Evolutionary conservation across 2,888 invertebrate species (phyloP).

Genomic region (Amphipyra tragopoginis): DNA sequence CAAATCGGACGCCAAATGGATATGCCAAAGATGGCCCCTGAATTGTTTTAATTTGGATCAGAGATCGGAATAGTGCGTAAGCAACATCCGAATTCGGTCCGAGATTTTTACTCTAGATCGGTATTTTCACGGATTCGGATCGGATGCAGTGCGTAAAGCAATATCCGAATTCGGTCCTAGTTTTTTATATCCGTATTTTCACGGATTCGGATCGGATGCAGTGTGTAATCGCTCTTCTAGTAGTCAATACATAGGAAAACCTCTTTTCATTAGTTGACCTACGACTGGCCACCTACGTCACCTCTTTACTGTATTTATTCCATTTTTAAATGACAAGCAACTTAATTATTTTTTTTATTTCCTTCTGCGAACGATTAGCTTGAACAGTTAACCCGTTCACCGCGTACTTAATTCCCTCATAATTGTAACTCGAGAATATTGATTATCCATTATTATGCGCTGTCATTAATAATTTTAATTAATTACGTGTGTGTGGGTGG

Average conservation of each 20-base stretch:
- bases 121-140: no score
- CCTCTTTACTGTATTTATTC: slow-evolving; percentile 13
- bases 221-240: no score
- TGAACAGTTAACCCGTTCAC: slow-evolving; percentile 38
- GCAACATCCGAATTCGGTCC: no score
- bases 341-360: slow-evolving; percentile 25
- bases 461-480: slow-evolving; percentile 89
- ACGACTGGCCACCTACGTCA: slow-evolving; percentile 12
- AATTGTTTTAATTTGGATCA: no score
- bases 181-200: no score
- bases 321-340: slow-evolving; percentile 36
- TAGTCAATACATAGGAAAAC: slow-evolving; percentile 5
- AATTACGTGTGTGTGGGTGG: slow-evolving; percentile 73
- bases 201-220: no score
- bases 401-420: slow-evolving; percentile 52
- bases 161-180: no score
- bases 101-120: no score
- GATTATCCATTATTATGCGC: slow-evolving; percentile 84
- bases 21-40: no score
- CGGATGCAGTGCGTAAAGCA: no score
- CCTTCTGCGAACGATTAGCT: slow-evolving; percentile 20
- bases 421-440: slow-evolving; percentile 72
- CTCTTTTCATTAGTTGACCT: slow-evolving; percentile 39
- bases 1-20: no score
- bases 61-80: no score